phyloP scores from a whole-genome alignment of 2,113 vertebrate genomes.

The Psammodynastes pulverulentus region DNA sequence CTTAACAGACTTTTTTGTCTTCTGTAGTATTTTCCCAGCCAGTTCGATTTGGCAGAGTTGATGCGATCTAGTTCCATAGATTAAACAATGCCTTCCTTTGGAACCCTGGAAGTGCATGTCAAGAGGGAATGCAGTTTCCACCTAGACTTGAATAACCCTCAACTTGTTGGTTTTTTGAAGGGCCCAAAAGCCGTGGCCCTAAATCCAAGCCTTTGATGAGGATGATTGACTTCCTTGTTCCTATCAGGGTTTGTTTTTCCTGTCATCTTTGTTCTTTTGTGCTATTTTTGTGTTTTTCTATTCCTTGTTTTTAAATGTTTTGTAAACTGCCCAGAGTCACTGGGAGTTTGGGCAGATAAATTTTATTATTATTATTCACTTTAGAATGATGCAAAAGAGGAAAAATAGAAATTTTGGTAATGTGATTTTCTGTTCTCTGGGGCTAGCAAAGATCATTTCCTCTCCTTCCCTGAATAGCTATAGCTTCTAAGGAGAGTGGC shows the following conservation, averaged over 20 bases:
- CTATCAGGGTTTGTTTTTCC: background rate
- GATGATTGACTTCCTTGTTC: background rate
- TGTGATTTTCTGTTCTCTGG: background rate
- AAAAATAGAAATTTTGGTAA: background rate
- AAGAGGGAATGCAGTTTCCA: background rate
- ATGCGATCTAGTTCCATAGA: background rate
- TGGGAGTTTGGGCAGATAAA: background rate
- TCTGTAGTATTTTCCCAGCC: background rate
- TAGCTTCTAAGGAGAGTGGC: background rate
- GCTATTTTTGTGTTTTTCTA: background rate
- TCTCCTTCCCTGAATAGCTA: background rate
- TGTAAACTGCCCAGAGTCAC: background rate
- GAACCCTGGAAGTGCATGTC: background rate
- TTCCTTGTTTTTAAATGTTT: background rate
- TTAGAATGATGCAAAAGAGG: background rate
- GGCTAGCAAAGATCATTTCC: background rate
- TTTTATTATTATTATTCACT: background rate
- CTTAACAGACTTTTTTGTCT: background rate
- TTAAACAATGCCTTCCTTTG: background rate
- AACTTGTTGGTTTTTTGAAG: too few relatives aligned
- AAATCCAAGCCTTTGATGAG: background rate
- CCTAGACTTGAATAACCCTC: background rate
- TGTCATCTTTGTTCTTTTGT: background rate
- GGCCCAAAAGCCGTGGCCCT: background rate
- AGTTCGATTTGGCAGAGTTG: background rate